Evolutionary conservation across 2,113 vertebrate species (phyloP), one percentile per base, ranked within the genome.

Genomic region (Tachuris rubrigastra): DNA sequence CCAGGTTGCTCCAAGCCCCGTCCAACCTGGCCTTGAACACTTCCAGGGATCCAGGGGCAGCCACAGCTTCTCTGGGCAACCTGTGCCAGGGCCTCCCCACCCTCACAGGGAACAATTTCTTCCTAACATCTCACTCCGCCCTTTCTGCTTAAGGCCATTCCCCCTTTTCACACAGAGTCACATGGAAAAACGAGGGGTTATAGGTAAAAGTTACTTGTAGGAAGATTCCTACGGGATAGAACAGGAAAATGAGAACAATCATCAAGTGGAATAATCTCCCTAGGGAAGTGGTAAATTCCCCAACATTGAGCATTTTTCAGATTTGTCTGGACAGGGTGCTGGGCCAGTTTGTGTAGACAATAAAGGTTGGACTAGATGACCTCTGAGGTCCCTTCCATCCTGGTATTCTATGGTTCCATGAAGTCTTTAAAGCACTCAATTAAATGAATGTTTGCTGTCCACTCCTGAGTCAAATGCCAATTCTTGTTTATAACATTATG

Each of bases 401-500:
- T 47, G 24, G 5, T 55, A 22, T 55, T 62, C 55, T 28, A 0
- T 42, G 47, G 35, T 55, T 76, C 62, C 47, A 35, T 85, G 60
- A 95, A 84, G 62, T 44, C 69, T 84, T 93, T 93, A 74, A 94
- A 52, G 67, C 52, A 71, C 60, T 95, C 86, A 82, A 30, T 83
- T 85, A 35, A 92, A 93, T 63, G 58, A 69, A 44, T 90, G 44
- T 76, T 93, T 94, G 84, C 85, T 95, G 90, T 79, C 93, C 83
- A 66, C 62, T 59, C 49, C 83, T n/a, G 20, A 91, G 75, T 30
- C 2, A 31, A 96, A 96, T 91, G 87, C 71, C 88, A 87, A 58
- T 93, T 96, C 94, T 93, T 91, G 90, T 94, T 96, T 71, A 89
- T 65, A 93, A 50, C 39, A 23, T 91, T 84, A 80, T 83, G 74